Percentiles rank a stretch among this genome's conserved stretches.
Evolutionary conservation across 2,797 vertebrate species (phyloP).

Genomic region (Myotis vivesi): DNA sequence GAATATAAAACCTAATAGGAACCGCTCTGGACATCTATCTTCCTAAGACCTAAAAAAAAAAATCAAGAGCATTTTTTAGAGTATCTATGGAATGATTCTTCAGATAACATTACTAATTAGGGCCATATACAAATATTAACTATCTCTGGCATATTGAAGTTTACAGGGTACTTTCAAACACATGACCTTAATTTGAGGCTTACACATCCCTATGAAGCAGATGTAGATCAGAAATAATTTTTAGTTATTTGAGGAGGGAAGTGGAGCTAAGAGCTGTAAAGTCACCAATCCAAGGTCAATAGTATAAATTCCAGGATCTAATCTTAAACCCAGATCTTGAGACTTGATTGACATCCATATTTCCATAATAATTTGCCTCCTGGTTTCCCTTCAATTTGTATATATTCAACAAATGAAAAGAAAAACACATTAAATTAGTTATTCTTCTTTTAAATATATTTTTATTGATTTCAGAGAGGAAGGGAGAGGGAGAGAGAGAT

Average conservation of each 20-base stretch:
- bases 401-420: neutral
- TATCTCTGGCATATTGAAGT: neutral
- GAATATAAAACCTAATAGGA: neutral
- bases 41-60: neutral
- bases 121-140: neutral
- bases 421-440: neutral
- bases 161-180: neutral
- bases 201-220: neutral
- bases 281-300: neutral
- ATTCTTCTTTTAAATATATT: too few species aligned
- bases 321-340: slow-evolving; percentile 20
- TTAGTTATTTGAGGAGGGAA: slow-evolving; percentile 2
- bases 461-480: too few species aligned
- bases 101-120: neutral
- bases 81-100: neutral
- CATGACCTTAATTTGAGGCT: slow-evolving; percentile 21
- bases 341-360: neutral
- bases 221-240: neutral
- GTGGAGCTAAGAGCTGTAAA: neutral
- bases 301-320: neutral
- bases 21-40: neutral
- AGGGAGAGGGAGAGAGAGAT: too few species aligned
- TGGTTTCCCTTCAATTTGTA: neutral
- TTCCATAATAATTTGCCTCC: neutral
- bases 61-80: neutral